Evolutionary conservation across 2,113 vertebrate genomes (phyloP).

Genomic region (Anarhynchus alexandrinus): DNA sequence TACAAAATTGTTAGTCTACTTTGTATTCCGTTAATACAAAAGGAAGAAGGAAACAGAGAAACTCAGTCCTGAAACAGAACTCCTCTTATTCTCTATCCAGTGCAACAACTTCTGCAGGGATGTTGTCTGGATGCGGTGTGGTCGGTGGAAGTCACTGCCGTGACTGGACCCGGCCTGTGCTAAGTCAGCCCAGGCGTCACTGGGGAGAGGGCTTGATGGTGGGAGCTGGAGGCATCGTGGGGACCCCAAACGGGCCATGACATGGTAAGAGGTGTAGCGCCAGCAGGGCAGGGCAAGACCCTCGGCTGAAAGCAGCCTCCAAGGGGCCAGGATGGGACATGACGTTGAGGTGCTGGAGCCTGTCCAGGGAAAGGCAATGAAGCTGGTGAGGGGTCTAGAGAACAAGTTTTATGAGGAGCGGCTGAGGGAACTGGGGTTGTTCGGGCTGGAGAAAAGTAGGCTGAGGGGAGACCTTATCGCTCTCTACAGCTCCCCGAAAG

Average conservation of each 20-base stretch:
- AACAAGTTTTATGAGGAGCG: not conserved
- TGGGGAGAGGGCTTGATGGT: too few relatives aligned
- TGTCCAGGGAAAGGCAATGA: not conserved
- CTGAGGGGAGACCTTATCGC: not conserved
- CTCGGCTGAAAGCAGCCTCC: fast-evolving
- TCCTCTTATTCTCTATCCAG: not conserved
- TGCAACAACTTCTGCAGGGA: not conserved
- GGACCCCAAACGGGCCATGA: fast-evolving
- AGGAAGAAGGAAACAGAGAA: not conserved
- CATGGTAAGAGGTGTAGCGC: fast-evolving
- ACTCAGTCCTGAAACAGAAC: not conserved
- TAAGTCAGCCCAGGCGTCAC: not conserved
- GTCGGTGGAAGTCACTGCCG: fast-evolving
- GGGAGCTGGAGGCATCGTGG: fast-evolving
- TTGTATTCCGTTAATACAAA: not conserved
- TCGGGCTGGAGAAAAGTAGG: not conserved
- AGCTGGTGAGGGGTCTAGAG: not conserved
- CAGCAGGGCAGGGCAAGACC: not conserved
- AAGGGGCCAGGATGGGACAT: not conserved
- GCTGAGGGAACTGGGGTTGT: not conserved
- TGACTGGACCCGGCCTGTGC: fast-evolving
- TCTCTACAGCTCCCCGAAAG: not conserved
- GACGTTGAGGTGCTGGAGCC: not conserved
- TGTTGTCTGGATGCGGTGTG: fast-evolving
- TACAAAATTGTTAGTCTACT: not conserved